A percentile compares a stretch with the other conserved stretches of the same genome.
Conservation (phyloP, 2,888 invertebrate genomes). For the Drosophila eohydei region DNA sequence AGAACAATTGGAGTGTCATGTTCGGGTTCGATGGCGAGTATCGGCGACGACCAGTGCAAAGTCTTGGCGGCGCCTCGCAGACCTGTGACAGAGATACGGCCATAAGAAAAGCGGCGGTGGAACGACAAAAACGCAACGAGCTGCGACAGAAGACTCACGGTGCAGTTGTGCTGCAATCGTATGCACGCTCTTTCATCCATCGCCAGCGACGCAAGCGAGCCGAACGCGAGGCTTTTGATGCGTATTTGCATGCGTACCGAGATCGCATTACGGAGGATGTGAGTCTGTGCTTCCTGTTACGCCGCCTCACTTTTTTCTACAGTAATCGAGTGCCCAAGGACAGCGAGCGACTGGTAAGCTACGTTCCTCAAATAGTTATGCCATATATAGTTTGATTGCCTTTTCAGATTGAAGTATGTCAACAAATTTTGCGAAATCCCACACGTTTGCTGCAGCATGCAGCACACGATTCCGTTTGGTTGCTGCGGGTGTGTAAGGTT, state of each 20-base stretch:
- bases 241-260: conserved; percentile 84
- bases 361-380: no score
- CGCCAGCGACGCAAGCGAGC: conserved; percentile 89
- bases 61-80: conserved; percentile 94
- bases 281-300: conserved; percentile 86
- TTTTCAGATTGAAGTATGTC: conserved; percentile 83
- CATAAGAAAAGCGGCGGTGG: conserved; percentile 92
- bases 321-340: conserved; percentile 87
- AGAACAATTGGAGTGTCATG: conserved; percentile 84
- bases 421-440: conserved; percentile 83
- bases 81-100: conserved; percentile 87
- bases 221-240: conserved; percentile 90
- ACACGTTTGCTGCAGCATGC: conserved; percentile 82
- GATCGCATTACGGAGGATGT: conserved; percentile 85
- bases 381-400: neutral
- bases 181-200: conserved; percentile 90
- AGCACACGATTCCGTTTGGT: conserved; percentile 80
- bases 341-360: conserved; percentile 87
- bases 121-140: conserved; percentile 95
- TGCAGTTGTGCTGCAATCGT: conserved; percentile 93
- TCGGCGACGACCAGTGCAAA: conserved; percentile 94
- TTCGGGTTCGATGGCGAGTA: conserved; percentile 96
- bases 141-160: conserved; percentile 90
- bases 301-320: conserved; percentile 91
- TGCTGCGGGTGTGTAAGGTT: conserved; percentile 83